Conservation (phyloP, 2,113 vertebrate species). For the Thamnophis sirtalis region DNA sequence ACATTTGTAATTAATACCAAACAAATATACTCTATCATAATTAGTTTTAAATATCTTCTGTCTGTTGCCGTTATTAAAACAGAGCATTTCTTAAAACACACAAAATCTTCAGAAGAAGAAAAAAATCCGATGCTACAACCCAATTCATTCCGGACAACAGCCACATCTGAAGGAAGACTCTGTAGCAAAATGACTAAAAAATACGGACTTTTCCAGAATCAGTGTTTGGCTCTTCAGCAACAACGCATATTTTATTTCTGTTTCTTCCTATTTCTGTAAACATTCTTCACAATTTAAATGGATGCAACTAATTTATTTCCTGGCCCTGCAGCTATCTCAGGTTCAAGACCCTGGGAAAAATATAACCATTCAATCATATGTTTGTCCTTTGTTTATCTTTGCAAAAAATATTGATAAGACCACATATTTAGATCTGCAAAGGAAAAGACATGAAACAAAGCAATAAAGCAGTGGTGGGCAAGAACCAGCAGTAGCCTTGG, state of each 20-base stretch:
- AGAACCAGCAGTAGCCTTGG: not conserved
- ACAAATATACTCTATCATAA: not conserved
- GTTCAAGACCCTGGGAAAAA: not conserved
- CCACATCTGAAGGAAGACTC: not conserved
- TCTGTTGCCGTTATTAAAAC: constrained; percentile 9
- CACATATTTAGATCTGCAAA: not conserved
- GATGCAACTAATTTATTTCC: not conserved
- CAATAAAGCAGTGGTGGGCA: not conserved
- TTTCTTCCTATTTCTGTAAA: not conserved
- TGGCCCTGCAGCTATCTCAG: not conserved
- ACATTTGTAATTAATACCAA: constrained; percentile 8
- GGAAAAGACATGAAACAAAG: not conserved
- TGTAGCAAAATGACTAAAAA: not conserved
- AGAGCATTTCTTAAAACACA: not conserved
- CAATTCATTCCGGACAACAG: not conserved
- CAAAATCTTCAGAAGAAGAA: not conserved
- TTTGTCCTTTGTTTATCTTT: not conserved
- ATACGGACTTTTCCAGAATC: not conserved
- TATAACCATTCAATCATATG: not conserved
- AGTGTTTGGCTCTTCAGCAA: not conserved
- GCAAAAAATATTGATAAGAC: not conserved
- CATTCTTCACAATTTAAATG: not conserved
- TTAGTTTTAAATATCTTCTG: constrained; percentile 13
- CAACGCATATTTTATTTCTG: not conserved
- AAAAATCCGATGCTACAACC: not conserved